These are phyloP conservation scores for Leptosomus discolor DNA, from an alignment of 2,113 vertebrate species.

Conservation along the genomic window DNA sequence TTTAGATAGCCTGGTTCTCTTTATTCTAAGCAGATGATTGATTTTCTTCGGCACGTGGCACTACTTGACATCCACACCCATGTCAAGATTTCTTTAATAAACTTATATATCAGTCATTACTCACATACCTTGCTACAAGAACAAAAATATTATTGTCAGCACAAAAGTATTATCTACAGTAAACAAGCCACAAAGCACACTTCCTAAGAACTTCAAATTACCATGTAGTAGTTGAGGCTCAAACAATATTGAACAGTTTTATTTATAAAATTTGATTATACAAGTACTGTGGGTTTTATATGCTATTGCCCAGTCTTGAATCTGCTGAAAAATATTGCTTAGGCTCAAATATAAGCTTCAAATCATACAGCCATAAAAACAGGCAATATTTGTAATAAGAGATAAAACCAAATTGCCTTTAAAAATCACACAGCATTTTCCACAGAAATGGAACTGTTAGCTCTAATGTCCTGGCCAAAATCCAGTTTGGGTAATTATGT, in stretches of 20 bases:
- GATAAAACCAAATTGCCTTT: conserved; percentile 35
- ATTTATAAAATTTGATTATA: background rate
- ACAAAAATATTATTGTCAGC: background rate
- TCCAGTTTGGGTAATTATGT: background rate
- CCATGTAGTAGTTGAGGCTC: background rate
- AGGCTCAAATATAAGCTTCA: background rate
- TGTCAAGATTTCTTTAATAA: background rate
- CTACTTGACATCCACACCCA: background rate
- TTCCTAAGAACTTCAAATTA: background rate
- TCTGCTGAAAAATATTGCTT: background rate
- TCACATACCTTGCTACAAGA: background rate
- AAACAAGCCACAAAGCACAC: background rate
- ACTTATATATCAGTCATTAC: background rate
- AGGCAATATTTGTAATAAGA: conserved; percentile 2
- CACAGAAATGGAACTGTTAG: background rate
- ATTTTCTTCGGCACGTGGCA: background rate
- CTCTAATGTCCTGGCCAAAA: background rate
- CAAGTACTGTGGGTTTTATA: background rate
- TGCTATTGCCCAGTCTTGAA: background rate
- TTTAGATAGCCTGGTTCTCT: background rate
- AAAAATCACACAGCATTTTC: conserved; percentile 3
- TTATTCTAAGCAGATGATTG: background rate
- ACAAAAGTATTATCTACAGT: background rate
- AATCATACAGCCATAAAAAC: background rate
- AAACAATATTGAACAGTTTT: background rate